Percentiles rank a stretch among this genome's conserved stretches.
Conservation (phyloP, 2,113 vertebrate species). For the Edolisoma coerulescens region DNA sequence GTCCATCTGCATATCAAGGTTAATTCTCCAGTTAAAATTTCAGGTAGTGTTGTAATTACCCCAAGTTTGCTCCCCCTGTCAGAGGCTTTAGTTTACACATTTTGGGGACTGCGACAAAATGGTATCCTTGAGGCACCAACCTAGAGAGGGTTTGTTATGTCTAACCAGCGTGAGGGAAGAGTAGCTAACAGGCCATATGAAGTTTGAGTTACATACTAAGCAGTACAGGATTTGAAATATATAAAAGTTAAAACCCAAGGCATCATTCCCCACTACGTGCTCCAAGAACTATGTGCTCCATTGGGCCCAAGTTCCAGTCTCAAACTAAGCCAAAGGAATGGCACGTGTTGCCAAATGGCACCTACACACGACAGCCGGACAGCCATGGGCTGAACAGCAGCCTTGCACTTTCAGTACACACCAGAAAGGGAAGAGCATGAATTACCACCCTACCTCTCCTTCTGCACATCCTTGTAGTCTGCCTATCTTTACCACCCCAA, state of each 20-base stretch:
- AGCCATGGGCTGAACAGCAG: fast-evolving
- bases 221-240: not conserved
- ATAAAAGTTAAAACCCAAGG: not conserved
- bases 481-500: not conserved
- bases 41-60: not conserved
- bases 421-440: not conserved
- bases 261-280: not conserved
- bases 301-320: not conserved
- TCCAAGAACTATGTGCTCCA: not conserved
- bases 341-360: not conserved
- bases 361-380: fast-evolving
- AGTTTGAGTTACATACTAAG: not conserved
- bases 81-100: not conserved
- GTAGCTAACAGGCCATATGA: not conserved
- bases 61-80: not conserved
- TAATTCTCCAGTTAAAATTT: not conserved
- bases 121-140: not conserved
- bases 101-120: not conserved
- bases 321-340: not conserved
- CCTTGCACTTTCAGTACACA: not conserved
- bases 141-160: not conserved
- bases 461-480: not conserved
- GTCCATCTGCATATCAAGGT: not conserved
- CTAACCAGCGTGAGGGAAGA: not conserved
- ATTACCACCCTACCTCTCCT: not conserved